Base-by-base conservation (phyloP, 2,113 vertebrate genomes). In the Natator depressus region DNA sequence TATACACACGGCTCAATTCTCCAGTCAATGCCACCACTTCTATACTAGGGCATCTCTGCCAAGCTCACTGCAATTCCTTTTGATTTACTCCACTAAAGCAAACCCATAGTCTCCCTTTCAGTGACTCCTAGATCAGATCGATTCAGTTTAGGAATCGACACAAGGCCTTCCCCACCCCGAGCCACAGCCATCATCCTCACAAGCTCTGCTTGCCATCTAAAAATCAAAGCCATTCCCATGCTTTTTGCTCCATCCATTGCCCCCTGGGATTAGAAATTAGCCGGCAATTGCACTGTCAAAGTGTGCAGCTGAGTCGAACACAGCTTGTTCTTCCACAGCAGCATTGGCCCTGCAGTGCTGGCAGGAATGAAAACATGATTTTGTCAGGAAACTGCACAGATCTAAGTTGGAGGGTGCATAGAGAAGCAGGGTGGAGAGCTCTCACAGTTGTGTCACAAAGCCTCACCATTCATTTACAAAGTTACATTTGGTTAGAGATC, bases 191-290 rank as follows among this genome's bases (percentile, higher is more conserved):
- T n/a, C 17, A 38, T 20, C 51, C 25, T n/a, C 42, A 49, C 7
- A 27, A 49, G 38, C 19, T 59, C n/a, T 25, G 8, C 35, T 72
- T 62, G 22, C 25, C 0, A 1, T 25, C 24, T 38, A n/a, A 50
- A 72, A 93, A 79, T 54, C 6, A 2, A 53, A 82, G 84, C 6
- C 31, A 47, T 31, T 27, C 2, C 81, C 85, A 79, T 25, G 27
- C 50, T 94, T 86, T 91, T 78, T 91, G 16, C 9, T 65, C 46
- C 55, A 57, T 94, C 94, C 92, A 91, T 89, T 85, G 57, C 29
- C 46, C 4, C 55, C 91, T 6, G 27, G 89, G 86, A 47, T 96
- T 76, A 72, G 89, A 76, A 89, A 83, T 75, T 85, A 83, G 25
- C 53, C 42, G 54, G 69, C 72, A 80, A 87, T 50, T 22, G 47